Evolutionary conservation across 1,140 invertebrate genomes (phyloP), one percentile per base, ranked within the genome.

Genomic region (Macrocentrus cingulum): DNA sequence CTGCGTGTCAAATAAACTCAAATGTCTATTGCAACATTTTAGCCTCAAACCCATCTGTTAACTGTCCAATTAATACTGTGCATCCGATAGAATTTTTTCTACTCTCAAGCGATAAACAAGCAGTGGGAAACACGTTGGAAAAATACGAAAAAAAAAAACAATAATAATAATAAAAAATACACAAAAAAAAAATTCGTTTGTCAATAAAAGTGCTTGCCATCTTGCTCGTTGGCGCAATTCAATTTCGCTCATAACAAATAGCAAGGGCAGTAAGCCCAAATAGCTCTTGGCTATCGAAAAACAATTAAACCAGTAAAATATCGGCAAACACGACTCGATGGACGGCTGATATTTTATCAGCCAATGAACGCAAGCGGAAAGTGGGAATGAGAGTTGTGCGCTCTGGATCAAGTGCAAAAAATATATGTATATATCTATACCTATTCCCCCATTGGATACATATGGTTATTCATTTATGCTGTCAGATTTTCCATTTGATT

Each of bases 241-340:
- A 69, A 70, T 74, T 74, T 72, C 61, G 42, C 34, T 16, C 25
- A 66, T 68, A 71, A 70, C 63, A 64, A 70, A 72, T 67, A 62
- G 60, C 56, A 48, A 46, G 42, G 44, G 49, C 60, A 59, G 65
- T 66, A 65, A 66, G 55, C 65, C 61, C 56, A 46, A 65, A 67
- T 60, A 59, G 66, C 64, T 59, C 59, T 56, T 52, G 61, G 61
- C 74, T 68, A 74, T 75, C 69, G 72, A 74, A 77, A 76, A 75
- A 74, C 72, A 77, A 77, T 76, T 75, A 74, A 76, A 73, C 64
- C 56, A 50, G 65, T 76, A 73, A 76, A 74, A 74, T 77, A 76
- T 75, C 62, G 69, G 55, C 69, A 66, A 75, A 74, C 69, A 71
- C 58, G 53, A 65, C 48, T 68, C 65, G 71, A 71, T 66, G 56